Conservation (phyloP, 2,113 vertebrate species). For the Urocolius indicus region DNA sequence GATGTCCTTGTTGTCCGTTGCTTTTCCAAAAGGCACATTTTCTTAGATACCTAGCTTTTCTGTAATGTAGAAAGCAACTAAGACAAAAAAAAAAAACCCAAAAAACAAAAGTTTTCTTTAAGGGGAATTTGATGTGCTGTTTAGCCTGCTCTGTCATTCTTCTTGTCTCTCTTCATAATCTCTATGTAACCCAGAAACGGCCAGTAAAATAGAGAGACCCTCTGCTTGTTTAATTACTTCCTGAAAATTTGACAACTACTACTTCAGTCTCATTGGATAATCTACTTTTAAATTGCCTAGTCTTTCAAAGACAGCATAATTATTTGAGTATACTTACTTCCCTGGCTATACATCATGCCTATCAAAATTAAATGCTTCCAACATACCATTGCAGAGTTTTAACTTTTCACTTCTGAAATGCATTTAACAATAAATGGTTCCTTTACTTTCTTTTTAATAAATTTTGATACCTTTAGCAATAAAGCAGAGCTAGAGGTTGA, state of each 20-base stretch:
- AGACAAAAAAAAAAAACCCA: background rate
- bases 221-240: slow-evolving; percentile 84
- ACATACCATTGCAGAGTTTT: slow-evolving; percentile 55
- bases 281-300: slow-evolving; percentile 77
- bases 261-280: slow-evolving; percentile 73
- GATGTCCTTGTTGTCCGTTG: background rate
- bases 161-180: slow-evolving; percentile 85
- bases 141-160: slow-evolving; percentile 75
- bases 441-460: slow-evolving; percentile 49
- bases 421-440: slow-evolving; percentile 44
- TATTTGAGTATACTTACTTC: slow-evolving; percentile 79
- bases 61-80: background rate
- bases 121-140: slow-evolving; percentile 57
- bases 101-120: slow-evolving; percentile 32
- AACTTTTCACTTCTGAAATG: slow-evolving; percentile 38
- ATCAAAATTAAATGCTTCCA: slow-evolving; percentile 78
- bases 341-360: slow-evolving; percentile 80
- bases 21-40: background rate
- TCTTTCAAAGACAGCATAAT: slow-evolving; percentile 79
- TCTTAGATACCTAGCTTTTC: background rate
- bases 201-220: slow-evolving; percentile 79
- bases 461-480: slow-evolving; percentile 3
- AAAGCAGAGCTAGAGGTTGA: background rate
- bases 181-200: slow-evolving; percentile 81
- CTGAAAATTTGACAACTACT: slow-evolving; percentile 78